Evolutionary conservation across 2,797 vertebrate genomes (phyloP).

Genomic region (Nannoperca obscura): DNA sequence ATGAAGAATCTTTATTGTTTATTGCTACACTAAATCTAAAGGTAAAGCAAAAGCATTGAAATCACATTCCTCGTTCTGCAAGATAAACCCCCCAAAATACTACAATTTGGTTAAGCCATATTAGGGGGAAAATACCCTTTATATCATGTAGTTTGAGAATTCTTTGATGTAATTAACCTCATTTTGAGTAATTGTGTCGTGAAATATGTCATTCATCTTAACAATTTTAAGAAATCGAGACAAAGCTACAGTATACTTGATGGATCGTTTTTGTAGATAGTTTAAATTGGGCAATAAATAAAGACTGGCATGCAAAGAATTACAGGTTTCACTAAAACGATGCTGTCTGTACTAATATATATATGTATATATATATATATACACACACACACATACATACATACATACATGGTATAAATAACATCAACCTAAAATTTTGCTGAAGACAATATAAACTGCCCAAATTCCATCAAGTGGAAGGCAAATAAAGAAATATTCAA

Average conservation of each 20-base stretch:
- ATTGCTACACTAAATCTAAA: conserved; percentile 7
- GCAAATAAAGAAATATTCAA: neutral
- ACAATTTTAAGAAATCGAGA: neutral
- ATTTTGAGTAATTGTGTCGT: neutral
- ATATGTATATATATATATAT: too few relatives aligned
- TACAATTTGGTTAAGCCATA: neutral
- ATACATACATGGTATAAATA: neutral
- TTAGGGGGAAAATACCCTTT: neutral
- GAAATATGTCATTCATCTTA: neutral
- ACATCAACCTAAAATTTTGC: neutral
- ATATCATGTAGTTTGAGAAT: neutral
- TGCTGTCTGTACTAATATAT: neutral
- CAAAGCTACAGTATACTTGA: neutral
- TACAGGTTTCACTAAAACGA: too few relatives aligned
- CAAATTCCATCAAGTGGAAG: neutral
- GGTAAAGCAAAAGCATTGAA: neutral
- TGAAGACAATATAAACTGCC: neutral
- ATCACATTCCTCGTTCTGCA: neutral
- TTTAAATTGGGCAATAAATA: neutral
- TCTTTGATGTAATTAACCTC: neutral
- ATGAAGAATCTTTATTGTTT: neutral
- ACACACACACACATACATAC: too few relatives aligned
- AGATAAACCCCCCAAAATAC: neutral
- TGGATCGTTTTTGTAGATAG: neutral
- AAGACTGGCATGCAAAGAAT: neutral